A percentile compares a stretch with the other conserved stretches of the same genome.
Evolutionary conservation across 1,140 invertebrate genomes (phyloP).

Genomic region (Choristoneura fumiferana): DNA sequence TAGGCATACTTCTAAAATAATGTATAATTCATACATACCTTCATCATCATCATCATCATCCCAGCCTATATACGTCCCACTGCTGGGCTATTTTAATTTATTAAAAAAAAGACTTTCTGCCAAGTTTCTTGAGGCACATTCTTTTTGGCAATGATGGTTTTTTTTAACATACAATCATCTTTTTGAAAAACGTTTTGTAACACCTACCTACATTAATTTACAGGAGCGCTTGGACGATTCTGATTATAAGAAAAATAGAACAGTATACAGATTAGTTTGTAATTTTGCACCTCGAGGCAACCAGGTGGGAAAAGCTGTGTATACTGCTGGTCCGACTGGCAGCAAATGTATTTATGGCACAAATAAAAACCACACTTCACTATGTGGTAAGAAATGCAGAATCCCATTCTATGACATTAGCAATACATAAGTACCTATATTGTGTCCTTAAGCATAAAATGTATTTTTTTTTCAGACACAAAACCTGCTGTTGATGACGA

Average conservation of each 20-base stretch:
- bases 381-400: constrained; percentile 43
- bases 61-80: too few relatives aligned
- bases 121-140: too few relatives aligned
- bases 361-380: constrained; percentile 41
- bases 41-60: too few relatives aligned
- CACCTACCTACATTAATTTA: constrained; percentile 10
- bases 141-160: too few relatives aligned
- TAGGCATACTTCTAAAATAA: too few relatives aligned
- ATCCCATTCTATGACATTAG: not conserved
- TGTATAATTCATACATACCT: too few relatives aligned
- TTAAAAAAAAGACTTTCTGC: too few relatives aligned
- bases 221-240: constrained; percentile 35
- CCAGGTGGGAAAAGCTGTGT: constrained; percentile 52
- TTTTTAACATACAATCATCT: too few relatives aligned
- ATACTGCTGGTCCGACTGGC: constrained; percentile 53
- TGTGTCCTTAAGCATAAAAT: not conserved
- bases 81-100: too few relatives aligned
- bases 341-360: constrained; percentile 45
- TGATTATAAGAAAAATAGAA: constrained; percentile 32
- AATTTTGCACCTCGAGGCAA: constrained; percentile 74
- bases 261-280: constrained; percentile 65
- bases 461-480: not conserved
- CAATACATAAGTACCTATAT: too few relatives aligned
- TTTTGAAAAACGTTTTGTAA: too few relatives aligned
- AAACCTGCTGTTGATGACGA: not conserved